phyloP scores from a whole-genome alignment of 2,888 invertebrate genomes.

The Acanthopleura granulata region DNA sequence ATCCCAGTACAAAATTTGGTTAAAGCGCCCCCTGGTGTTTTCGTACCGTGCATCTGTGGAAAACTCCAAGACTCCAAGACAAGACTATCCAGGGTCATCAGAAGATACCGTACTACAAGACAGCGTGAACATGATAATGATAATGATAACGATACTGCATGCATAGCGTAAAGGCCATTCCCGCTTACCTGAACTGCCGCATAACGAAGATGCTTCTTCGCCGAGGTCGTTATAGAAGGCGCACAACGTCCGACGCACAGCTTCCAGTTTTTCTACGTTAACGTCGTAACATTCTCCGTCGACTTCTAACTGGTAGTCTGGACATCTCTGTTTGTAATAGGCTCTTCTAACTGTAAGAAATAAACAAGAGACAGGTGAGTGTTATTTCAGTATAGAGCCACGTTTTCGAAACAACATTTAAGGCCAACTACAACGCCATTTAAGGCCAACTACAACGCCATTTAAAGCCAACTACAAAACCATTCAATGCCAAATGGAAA shows the following conservation, averaged over 20 bases:
- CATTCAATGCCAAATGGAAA: too few species aligned
- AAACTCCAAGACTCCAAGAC: too few species aligned
- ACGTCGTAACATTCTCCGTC: slow-evolving; percentile 17
- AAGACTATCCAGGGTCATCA: too few species aligned
- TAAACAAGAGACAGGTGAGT: neutral
- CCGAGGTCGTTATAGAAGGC: neutral
- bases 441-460: too few species aligned
- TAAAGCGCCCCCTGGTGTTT: too few species aligned
- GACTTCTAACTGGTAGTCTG: slow-evolving; percentile 8
- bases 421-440: too few species aligned
- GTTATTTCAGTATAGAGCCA: too few species aligned
- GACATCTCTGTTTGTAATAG: slow-evolving; percentile 1
- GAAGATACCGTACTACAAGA: too few species aligned
- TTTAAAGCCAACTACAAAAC: too few species aligned
- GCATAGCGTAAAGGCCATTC: neutral
- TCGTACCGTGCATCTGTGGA: too few species aligned
- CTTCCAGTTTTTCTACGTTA: neutral
- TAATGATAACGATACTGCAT: neutral
- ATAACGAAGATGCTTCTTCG: neutral
- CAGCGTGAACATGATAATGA: neutral
- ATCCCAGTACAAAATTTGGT: too few species aligned
- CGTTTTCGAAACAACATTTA: too few species aligned
- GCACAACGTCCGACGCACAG: neutral
- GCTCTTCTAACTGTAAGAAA: neutral
- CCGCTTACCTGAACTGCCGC: neutral